Evolutionary conservation across 2,113 vertebrate species (phyloP).

Genomic region (Sula dactylatra): DNA sequence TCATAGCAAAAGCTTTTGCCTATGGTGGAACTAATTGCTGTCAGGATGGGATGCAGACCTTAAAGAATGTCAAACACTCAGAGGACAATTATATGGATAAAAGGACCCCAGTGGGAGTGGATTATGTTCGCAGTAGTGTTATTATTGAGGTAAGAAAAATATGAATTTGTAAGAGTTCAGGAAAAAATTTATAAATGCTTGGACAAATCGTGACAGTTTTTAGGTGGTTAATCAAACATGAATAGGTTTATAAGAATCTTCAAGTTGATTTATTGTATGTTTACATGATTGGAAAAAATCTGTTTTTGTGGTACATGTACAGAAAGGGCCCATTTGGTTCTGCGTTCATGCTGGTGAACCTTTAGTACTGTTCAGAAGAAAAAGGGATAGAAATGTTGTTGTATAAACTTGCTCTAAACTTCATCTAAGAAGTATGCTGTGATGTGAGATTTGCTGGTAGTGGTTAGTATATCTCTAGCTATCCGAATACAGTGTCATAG

Average conservation of each 20-base stretch:
- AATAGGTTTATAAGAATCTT: background rate
- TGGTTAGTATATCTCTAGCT: background rate
- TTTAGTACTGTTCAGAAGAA: background rate
- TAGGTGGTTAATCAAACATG: background rate
- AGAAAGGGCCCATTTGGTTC: background rate
- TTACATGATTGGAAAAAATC: background rate
- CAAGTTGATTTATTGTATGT: background rate
- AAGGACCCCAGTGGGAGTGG: conserved; percentile 72
- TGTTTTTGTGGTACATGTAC: background rate
- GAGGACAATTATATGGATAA: conserved; percentile 74
- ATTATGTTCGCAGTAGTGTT: conserved; percentile 83
- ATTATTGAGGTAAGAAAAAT: conserved; percentile 80
- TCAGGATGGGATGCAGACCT: conserved; percentile 71
- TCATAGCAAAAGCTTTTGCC: conserved; percentile 84
- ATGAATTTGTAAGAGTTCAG: background rate
- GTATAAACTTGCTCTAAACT: background rate
- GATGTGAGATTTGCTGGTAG: background rate
- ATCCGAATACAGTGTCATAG: background rate
- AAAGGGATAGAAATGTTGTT: background rate
- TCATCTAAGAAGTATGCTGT: background rate
- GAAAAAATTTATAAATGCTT: background rate
- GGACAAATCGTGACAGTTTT: background rate
- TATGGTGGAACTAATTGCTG: conserved; percentile 83
- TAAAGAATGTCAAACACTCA: conserved; percentile 65
- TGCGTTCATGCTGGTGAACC: background rate